Evolutionary conservation across 2,888 invertebrate genomes (phyloP).

Genomic region (Troides aeacus): DNA sequence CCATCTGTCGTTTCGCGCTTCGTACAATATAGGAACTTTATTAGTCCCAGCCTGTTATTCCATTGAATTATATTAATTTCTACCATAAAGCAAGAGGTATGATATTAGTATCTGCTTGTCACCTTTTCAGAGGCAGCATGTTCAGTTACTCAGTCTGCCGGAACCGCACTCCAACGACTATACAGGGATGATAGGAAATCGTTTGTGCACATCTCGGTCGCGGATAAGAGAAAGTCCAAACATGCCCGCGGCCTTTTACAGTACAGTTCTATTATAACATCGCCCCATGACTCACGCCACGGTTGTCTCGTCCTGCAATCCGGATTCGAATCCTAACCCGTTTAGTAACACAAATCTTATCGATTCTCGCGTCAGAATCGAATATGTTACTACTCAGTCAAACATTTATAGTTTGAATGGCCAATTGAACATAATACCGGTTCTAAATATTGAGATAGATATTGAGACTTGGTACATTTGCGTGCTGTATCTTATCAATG

Average conservation of each 20-base stretch:
- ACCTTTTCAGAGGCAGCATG: conserved; percentile 13
- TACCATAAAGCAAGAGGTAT: conserved; percentile 8
- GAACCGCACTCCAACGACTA: conserved; percentile 3
- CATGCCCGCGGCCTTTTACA: conserved; percentile 5
- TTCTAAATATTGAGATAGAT: neutral
- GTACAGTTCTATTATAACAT: conserved; percentile 9
- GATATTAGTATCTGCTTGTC: conserved; percentile 26
- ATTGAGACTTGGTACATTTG: neutral
- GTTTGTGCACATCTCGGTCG: conserved; percentile 4
- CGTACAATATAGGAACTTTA: no score
- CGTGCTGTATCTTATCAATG: neutral
- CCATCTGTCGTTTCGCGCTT: no score
- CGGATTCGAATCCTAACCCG: neutral
- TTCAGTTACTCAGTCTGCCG: conserved; percentile 24
- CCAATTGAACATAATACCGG: conserved; percentile 1
- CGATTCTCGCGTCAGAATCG: neutral
- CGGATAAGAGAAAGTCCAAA: conserved; percentile 18
- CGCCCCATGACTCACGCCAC: neutral
- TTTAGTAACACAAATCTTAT: neutral
- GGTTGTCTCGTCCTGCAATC: neutral
- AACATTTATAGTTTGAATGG: neutral
- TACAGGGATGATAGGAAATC: conserved; percentile 5
- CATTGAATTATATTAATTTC: conserved; percentile 21
- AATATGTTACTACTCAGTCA: neutral
- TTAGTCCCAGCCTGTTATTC: conserved; percentile 9